These are phyloP conservation scores for Gulo gulo DNA, from an alignment of 2,113 vertebrate species.

Conservation along the genomic window DNA sequence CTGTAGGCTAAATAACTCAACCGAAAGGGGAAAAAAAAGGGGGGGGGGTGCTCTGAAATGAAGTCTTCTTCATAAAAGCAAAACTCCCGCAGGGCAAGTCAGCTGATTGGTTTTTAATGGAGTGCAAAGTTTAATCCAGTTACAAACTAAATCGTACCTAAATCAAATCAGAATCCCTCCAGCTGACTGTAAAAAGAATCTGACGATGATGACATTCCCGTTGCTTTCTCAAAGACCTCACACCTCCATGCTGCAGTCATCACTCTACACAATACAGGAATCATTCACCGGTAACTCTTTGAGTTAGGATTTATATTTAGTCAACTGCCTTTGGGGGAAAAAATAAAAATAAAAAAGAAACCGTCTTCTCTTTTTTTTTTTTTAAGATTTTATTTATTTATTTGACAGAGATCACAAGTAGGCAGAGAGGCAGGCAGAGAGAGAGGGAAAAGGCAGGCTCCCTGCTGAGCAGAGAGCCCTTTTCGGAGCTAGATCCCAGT, in stretches of 20 bases:
- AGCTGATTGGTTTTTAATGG: slow-evolving; percentile 70
- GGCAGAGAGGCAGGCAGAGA: too few species aligned
- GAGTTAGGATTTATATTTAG: not conserved
- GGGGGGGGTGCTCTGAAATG: not conserved
- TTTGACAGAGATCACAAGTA: too few species aligned
- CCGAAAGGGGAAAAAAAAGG: not conserved
- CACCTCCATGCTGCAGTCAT: not conserved
- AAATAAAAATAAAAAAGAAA: not conserved
- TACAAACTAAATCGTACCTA: slow-evolving; percentile 63
- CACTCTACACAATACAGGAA: not conserved
- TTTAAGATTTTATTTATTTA: too few species aligned
- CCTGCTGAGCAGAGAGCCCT: too few species aligned
- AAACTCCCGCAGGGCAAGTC: slow-evolving; percentile 68
- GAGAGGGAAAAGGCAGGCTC: too few species aligned
- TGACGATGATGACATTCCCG: not conserved
- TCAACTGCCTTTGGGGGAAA: not conserved
- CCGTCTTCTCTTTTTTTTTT: not conserved
- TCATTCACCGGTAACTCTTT: not conserved
- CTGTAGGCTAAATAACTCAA: slow-evolving; percentile 64
- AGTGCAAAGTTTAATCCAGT: slow-evolving; percentile 68
- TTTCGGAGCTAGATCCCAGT: too few species aligned
- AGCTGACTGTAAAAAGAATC: slow-evolving; percentile 35
- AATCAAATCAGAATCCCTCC: slow-evolving; percentile 61
- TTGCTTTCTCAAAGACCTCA: not conserved
- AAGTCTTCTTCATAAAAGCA: slow-evolving; percentile 70